Evolutionary conservation across 1,140 invertebrate species (phyloP), one percentile per base, ranked within the genome.

Genomic region (Eupristina koningsbergeri): DNA sequence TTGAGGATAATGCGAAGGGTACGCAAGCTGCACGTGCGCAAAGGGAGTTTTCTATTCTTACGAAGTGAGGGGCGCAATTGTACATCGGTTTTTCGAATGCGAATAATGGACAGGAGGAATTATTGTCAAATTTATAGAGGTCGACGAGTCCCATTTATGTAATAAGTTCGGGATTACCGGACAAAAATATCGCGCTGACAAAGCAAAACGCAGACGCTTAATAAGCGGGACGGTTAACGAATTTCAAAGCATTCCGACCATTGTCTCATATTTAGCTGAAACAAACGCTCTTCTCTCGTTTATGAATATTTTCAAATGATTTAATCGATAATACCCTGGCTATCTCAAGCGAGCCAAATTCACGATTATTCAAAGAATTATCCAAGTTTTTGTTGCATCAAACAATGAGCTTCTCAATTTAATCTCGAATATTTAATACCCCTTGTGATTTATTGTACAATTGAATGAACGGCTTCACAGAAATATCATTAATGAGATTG

Each of bases 121-220:
- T 41, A 53, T 75, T 75, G 73, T 75, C 73, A 29, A 45, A 74
- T 74, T 47, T 29, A n/a, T 11, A 74, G 71, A 74, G 41, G 71
- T 50, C 41, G 41, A 29, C 29, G 34, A 53, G 50, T 50, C 5
- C 39, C 19, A 47, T 53, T 75, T 31, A 31, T n/a, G 50, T 9
- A 45, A 75, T 75, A 34, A 75, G 31, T 75, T 47, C 17, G 15
- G n/a, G n/a, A n/a, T n/a, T 53, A 47, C 50, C 29, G 45, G n/a
- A 34, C 6, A 29, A 34, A 50, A 75, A 50, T 75, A 41, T 17
- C 9, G 19, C 1, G 22, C 26, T n/a, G 36, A 36, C 67, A n/a
- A 26, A 7, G 36, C 19, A 31, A 36, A 3, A n/a, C 39, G 17
- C 41, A n/a, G n/a, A n/a, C n/a, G n/a, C n/a, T n/a, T n/a, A n/a